Evolutionary conservation across 2,113 vertebrate species (phyloP).

Genomic region (Melanotaenia duboulayi): DNA sequence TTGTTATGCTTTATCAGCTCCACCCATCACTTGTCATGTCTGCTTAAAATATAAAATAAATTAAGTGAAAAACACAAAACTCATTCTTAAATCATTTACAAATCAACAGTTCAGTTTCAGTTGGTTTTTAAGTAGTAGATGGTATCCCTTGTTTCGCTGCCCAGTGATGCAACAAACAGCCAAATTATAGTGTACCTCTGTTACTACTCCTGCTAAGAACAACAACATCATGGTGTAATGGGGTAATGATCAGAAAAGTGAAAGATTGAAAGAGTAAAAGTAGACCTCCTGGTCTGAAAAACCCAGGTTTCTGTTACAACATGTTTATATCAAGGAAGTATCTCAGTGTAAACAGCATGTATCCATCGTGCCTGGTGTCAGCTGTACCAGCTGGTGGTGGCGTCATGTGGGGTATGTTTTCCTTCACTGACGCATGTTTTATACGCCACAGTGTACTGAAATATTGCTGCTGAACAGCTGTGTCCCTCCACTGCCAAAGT

Average conservation of each 20-base stretch:
- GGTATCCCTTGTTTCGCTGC: neutral
- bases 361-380: slow-evolving; percentile 51
- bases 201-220: slow-evolving; percentile 5
- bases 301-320: slow-evolving; percentile 35
- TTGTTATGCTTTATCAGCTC: too few species aligned
- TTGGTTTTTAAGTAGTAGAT: too few species aligned
- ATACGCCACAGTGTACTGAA: slow-evolving; percentile 48
- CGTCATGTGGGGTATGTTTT: slow-evolving; percentile 61
- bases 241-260: slow-evolving; percentile 30
- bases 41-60: too few species aligned
- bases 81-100: too few species aligned
- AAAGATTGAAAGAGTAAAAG: slow-evolving; percentile 18
- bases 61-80: too few species aligned
- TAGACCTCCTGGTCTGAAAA: slow-evolving; percentile 38
- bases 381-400: slow-evolving; percentile 54
- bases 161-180: slow-evolving; percentile 4
- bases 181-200: neutral
- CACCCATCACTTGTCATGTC: too few species aligned
- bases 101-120: too few species aligned
- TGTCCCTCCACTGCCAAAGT: slow-evolving; percentile 27
- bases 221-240: neutral
- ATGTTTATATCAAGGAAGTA: slow-evolving; percentile 18
- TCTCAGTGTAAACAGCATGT: slow-evolving; percentile 51
- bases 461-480: slow-evolving; percentile 54
- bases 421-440: slow-evolving; percentile 50